Evolutionary conservation across 1,140 invertebrate genomes (phyloP).

Genomic region (Zaprionus capensis): DNA sequence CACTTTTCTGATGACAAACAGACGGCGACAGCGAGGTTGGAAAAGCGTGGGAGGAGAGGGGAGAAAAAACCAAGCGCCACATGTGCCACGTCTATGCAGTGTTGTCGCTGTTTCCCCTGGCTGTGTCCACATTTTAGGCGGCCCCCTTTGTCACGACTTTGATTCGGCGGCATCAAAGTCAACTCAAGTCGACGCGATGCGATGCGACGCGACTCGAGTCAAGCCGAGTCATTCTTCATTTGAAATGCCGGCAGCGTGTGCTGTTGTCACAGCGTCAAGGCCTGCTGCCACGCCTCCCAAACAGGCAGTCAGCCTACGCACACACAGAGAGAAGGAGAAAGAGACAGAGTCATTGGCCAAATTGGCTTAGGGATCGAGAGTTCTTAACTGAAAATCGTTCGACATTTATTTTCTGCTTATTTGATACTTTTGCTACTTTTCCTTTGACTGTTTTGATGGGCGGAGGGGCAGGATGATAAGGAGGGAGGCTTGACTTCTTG

Average conservation of each 20-base stretch:
- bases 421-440: conserved; percentile 56
- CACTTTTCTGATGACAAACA: conserved; percentile 68
- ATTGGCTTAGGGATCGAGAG: conserved; percentile 60
- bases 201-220: conserved; percentile 26
- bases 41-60: neutral
- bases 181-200: conserved; percentile 20
- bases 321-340: conserved; percentile 3
- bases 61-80: conserved; percentile 60
- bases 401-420: conserved; percentile 77
- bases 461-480: no score
- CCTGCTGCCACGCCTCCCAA: conserved; percentile 47
- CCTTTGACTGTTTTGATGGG: conserved; percentile 1
- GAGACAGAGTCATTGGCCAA: conserved; percentile 9
- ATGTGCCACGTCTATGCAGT: conserved; percentile 52
- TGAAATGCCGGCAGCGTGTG: conserved; percentile 50
- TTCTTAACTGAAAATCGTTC: conserved; percentile 58
- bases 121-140: conserved; percentile 62
- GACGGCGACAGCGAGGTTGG: conserved; percentile 46
- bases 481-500: neutral
- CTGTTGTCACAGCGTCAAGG: conserved; percentile 25
- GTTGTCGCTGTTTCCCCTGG: conserved; percentile 15
- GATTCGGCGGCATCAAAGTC: conserved; percentile 47
- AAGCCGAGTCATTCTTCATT: conserved; percentile 57
- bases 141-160: conserved; percentile 9
- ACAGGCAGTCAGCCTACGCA: conserved; percentile 15